Evolutionary conservation across 2,113 vertebrate species (phyloP).

Genomic region (Chaetura pelagica): DNA sequence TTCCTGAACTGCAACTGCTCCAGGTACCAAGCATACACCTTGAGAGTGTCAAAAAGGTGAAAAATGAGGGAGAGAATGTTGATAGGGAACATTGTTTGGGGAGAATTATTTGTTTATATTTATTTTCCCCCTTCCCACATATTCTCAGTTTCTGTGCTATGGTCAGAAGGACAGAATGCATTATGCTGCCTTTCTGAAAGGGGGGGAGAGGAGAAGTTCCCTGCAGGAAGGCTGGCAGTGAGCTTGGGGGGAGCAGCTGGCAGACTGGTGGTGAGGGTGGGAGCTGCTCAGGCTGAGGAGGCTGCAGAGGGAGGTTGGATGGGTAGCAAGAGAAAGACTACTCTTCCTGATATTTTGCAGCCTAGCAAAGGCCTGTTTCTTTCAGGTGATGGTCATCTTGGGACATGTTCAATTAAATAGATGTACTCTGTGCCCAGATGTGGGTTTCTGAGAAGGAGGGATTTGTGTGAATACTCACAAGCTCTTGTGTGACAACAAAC

Average conservation of each 20-base stretch:
- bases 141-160: rapidly evolving
- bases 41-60: neutral
- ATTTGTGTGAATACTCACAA: neutral
- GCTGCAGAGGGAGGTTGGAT: rapidly evolving
- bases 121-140: neutral
- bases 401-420: neutral
- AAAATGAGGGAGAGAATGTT: neutral
- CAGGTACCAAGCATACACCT: neutral
- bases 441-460: neutral
- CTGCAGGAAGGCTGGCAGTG: rapidly evolving
- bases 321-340: neutral
- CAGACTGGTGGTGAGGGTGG: rapidly evolving
- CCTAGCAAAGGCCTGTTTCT: neutral
- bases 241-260: neutral
- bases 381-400: neutral
- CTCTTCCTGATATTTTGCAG: neutral
- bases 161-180: neutral
- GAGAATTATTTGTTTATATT: neutral
- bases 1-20: neutral
- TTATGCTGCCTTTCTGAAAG: rapidly evolving
- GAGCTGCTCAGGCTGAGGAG: neutral
- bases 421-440: neutral
- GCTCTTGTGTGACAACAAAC: neutral
- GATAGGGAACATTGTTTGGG: neutral
- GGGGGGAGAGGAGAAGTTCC: neutral